phyloP scores from a whole-genome alignment of 2,888 invertebrate genomes.

The Callyntrura sp. region DNA sequence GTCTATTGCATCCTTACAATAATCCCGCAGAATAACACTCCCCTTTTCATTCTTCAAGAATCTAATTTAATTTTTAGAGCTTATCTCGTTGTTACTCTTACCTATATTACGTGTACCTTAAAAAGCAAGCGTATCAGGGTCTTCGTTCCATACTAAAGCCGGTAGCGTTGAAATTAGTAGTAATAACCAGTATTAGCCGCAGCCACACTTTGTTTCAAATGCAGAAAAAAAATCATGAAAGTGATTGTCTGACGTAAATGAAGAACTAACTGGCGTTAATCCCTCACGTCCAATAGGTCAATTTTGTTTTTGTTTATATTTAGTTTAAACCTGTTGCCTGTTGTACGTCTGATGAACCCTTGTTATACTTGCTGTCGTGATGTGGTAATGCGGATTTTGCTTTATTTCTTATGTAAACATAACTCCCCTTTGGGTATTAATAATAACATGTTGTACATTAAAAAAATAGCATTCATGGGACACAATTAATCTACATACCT shows the following conservation, averaged over 20 bases:
- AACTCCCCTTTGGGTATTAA: not conserved
- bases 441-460: not conserved
- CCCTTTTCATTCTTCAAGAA: not conserved
- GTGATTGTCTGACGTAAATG: not conserved
- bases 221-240: no score
- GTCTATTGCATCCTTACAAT: not conserved
- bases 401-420: not conserved
- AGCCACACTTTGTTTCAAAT: no score
- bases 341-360: not conserved
- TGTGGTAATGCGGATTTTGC: not conserved
- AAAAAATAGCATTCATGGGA: not conserved
- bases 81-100: no score
- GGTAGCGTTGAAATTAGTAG: not conserved
- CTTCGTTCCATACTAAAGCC: not conserved
- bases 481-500: not conserved
- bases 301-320: not conserved
- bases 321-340: not conserved
- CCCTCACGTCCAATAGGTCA: constrained; percentile 23
- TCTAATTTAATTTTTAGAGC: not conserved
- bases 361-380: constrained; percentile 1
- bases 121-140: not conserved
- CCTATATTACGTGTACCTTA: not conserved
- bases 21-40: not conserved
- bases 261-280: constrained; percentile 1
- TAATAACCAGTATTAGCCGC: not conserved